Evolutionary conservation across 2,888 invertebrate species (phyloP), one percentile per base, ranked within the genome.

Genomic region (Apotomis turbidana): DNA sequence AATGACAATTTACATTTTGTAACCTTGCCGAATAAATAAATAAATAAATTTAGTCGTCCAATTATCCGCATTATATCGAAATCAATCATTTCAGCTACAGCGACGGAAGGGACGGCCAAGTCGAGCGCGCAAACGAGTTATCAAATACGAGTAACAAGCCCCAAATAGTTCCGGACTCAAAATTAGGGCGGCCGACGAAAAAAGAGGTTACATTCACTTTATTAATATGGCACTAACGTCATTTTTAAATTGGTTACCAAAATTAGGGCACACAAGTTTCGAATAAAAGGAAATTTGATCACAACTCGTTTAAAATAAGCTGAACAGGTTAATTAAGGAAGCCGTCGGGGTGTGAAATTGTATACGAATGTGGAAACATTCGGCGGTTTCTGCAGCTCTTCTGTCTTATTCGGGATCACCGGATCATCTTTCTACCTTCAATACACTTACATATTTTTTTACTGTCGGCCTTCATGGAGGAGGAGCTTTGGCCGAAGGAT

Each of bases 241-340:
- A 27, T 41, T 10, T 64, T 64, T 41, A 5, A 44, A 4, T 54
- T 5, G 54, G 3, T 15, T 4, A 10, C 6, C 38, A 38, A 12
- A 82, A 82, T 62, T 83, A 83, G 83, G 83, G 74, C 74, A 79
- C 77, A 79, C 81, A 84, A 82, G 81, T 83, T 85, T 75, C 73
- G 80, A 84, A 87, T 86, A 82, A 80, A 79, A 76, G 72, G 79
- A 79, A 80, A 79, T 81, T 78, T 77, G 76, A 76, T 80, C 79
- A 78, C 80, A 79, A 85, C 85, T 85, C 83, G 83, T 88, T 90
- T 86, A 84, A 87, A 90, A 89, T 87, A 88, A 83, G 86, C 86
- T 86, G 86, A 88, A 87, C 85, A 77, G 81, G 87, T 88, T 90
- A 90, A 90, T 90, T 90, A 90, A 87, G 85, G 81, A 84, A 81